A percentile compares a stretch with the other conserved stretches of the same genome.
phyloP scores from a whole-genome alignment of 2,797 vertebrate genomes.

The Coreius guichenoti region DNA sequence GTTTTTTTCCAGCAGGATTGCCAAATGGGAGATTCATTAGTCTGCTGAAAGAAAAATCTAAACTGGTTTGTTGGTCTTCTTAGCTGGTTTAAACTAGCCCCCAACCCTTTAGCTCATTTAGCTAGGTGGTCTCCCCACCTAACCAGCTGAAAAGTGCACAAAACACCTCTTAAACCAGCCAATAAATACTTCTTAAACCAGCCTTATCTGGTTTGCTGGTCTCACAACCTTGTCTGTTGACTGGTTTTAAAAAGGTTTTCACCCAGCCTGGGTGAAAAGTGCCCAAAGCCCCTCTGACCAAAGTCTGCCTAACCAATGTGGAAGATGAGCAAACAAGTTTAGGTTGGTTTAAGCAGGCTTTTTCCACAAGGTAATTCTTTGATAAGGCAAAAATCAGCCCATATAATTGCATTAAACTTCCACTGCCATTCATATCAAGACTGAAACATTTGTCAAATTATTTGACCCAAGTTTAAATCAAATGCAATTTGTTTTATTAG shows the following conservation, averaged over 20 bases:
- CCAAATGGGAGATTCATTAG: background rate
- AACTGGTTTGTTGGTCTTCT: background rate
- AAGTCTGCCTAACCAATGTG: background rate
- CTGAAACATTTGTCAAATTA: conserved; percentile 2
- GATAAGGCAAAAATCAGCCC: background rate
- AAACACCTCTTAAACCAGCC: background rate
- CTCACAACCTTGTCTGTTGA: background rate
- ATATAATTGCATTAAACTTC: conserved; percentile 3
- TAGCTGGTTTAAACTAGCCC: background rate
- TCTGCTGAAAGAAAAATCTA: background rate
- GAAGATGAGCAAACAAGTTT: background rate
- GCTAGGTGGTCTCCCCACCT: background rate
- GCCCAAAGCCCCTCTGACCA: background rate
- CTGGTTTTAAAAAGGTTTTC: background rate
- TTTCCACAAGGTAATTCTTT: background rate
- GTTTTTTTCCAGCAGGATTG: background rate
- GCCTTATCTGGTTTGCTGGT: background rate
- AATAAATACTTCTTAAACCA: background rate
- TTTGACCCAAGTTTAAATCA: background rate
- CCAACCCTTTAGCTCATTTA: background rate
- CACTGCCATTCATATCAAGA: background rate
- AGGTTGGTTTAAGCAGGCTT: background rate
- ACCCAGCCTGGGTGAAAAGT: background rate
- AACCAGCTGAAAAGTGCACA: background rate
- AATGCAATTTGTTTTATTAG: conserved; percentile 16